A percentile compares a stretch with the other conserved stretches of the same genome.
Evolutionary conservation across 2,797 vertebrate species (phyloP).

Genomic region (Neostethus bicornis): DNA sequence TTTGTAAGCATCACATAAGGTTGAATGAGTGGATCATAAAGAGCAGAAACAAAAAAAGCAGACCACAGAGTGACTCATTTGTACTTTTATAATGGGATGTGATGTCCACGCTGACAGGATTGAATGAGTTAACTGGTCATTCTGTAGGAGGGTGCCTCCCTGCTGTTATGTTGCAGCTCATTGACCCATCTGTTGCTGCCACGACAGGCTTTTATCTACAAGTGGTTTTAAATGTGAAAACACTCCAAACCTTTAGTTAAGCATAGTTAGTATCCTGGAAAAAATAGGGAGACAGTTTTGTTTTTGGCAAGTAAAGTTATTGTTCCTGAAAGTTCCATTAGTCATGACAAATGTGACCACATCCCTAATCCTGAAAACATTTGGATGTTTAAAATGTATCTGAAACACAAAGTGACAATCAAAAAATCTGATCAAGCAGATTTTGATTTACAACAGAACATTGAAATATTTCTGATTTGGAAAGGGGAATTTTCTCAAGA

Average conservation of each 20-base stretch:
- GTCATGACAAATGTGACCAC: background rate
- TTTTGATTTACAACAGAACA: too few species aligned
- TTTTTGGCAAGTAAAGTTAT: background rate
- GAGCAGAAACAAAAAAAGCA: constrained; percentile 3
- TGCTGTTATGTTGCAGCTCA: constrained; percentile 59
- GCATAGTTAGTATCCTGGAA: background rate
- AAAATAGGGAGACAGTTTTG: background rate
- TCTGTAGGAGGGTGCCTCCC: constrained; percentile 38
- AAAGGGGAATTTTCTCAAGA: too few species aligned
- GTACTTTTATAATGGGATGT: background rate
- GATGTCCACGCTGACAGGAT: constrained; percentile 17
- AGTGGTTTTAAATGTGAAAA: background rate
- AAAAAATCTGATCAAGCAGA: too few species aligned
- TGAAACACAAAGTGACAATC: too few species aligned
- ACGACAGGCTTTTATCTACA: constrained; percentile 27
- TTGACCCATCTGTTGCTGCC: constrained; percentile 44
- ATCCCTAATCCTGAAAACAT: too few species aligned
- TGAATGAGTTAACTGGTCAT: constrained; percentile 44
- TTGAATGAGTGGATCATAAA: constrained; percentile 17
- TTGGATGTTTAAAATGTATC: too few species aligned
- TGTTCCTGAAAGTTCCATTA: background rate
- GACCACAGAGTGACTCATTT: background rate
- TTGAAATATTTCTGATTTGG: too few species aligned
- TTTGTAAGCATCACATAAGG: background rate
- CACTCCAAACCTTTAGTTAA: background rate